Evolutionary conservation across 2,113 vertebrate genomes (phyloP).

Genomic region (Engystomops pustulosus): DNA sequence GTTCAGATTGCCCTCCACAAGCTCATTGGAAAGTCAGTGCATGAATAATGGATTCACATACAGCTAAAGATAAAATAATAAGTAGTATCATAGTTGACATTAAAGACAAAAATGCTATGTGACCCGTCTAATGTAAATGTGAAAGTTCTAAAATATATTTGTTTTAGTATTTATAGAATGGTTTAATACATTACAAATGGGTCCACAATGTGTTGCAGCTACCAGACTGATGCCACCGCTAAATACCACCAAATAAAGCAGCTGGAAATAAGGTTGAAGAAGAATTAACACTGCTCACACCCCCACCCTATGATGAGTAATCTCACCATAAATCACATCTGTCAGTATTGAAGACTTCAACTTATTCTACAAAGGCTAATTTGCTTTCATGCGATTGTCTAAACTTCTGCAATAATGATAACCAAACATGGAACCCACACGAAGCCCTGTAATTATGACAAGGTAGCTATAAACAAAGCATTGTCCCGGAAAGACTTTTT

Average conservation of each 20-base stretch:
- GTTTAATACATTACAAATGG: no score
- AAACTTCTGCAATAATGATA: slow-evolving; percentile 56
- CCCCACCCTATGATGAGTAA: slow-evolving; percentile 43
- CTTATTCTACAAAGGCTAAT: slow-evolving; percentile 58
- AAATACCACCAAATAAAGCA: slow-evolving; percentile 16
- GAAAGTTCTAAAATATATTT: no score
- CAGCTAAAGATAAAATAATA: background rate
- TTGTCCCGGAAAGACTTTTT: slow-evolving; percentile 57
- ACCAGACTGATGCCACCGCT: background rate
- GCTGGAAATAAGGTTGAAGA: slow-evolving; percentile 48
- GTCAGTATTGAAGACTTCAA: slow-evolving; percentile 57
- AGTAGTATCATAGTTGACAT: background rate
- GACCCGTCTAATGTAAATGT: no score
- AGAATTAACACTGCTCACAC: slow-evolving; percentile 34
- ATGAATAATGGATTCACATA: background rate
- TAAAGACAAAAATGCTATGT: background rate
- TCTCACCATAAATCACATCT: slow-evolving; percentile 58
- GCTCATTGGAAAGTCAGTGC: background rate
- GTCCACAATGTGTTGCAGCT: no score
- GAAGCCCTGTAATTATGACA: slow-evolving; percentile 58
- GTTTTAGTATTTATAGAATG: no score
- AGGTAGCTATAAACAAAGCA: slow-evolving; percentile 60
- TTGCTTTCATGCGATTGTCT: slow-evolving; percentile 57
- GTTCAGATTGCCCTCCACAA: background rate
- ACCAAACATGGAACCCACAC: slow-evolving; percentile 60